These are phyloP conservation scores for Aphaenogaster floridana DNA, from an alignment of 1,140 invertebrate genomes.

Conservation along the genomic window DNA sequence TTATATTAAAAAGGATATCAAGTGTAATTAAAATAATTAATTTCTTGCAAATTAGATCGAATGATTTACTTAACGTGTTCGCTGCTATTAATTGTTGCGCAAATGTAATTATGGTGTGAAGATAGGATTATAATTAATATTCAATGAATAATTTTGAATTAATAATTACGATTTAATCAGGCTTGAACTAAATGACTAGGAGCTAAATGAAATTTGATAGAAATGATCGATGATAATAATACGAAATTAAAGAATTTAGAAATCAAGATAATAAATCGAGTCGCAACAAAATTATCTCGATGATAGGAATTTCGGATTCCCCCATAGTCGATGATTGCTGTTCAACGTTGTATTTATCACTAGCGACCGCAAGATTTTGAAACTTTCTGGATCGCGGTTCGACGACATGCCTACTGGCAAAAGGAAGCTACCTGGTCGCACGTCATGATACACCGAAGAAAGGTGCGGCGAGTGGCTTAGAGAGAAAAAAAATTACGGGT, in stretches of 20 bases:
- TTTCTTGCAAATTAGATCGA: too few relatives aligned
- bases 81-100: too few relatives aligned
- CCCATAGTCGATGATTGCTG: background rate
- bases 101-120: too few relatives aligned
- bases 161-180: background rate
- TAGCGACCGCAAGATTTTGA: conserved; percentile 12
- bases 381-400: conserved; percentile 3
- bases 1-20: too few relatives aligned
- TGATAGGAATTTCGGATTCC: background rate
- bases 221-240: background rate
- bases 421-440: conserved; percentile 22
- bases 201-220: background rate
- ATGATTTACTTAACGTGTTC: too few relatives aligned
- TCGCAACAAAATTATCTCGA: background rate
- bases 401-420: background rate
- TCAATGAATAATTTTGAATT: background rate
- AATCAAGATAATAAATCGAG: background rate
- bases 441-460: background rate
- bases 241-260: background rate
- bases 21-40: too few relatives aligned
- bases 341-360: background rate
- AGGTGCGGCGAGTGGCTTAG: background rate
- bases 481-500: conserved; percentile 10
- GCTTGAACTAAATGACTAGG: background rate
- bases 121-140: background rate